Evolutionary conservation across 2,113 vertebrate species (phyloP).

Genomic region (Sylvietta virens): DNA sequence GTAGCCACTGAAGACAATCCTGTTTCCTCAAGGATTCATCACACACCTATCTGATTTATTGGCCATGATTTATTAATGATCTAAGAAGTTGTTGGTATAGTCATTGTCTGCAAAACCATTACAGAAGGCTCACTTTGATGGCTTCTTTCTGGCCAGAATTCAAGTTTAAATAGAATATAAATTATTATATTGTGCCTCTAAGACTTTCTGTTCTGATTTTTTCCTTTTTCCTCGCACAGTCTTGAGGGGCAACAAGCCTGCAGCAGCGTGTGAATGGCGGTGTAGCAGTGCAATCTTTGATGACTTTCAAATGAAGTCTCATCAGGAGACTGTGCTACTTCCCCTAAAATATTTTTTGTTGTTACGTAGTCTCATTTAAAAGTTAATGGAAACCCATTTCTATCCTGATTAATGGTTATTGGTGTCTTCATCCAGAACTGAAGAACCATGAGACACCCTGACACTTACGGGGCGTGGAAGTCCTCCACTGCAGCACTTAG

Average conservation of each 20-base stretch:
- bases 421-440: background rate
- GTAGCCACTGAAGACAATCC: background rate
- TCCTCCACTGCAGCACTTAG: background rate
- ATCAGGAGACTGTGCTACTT: background rate
- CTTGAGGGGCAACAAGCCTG: background rate
- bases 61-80: background rate
- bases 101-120: background rate
- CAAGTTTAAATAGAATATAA: background rate
- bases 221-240: background rate
- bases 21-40: background rate
- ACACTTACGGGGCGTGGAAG: accelerated
- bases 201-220: background rate
- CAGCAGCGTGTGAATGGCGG: background rate
- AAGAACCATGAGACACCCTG: background rate
- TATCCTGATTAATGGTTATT: background rate
- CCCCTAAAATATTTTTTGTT: background rate
- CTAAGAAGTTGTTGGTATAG: background rate
- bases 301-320: background rate
- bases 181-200: background rate
- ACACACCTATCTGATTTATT: background rate
- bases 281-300: background rate
- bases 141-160: background rate
- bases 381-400: background rate
- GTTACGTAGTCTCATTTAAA: background rate
- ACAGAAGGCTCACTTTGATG: background rate